phyloP scores from a whole-genome alignment of 2,797 vertebrate species.

The Crypturellus tataupa region DNA sequence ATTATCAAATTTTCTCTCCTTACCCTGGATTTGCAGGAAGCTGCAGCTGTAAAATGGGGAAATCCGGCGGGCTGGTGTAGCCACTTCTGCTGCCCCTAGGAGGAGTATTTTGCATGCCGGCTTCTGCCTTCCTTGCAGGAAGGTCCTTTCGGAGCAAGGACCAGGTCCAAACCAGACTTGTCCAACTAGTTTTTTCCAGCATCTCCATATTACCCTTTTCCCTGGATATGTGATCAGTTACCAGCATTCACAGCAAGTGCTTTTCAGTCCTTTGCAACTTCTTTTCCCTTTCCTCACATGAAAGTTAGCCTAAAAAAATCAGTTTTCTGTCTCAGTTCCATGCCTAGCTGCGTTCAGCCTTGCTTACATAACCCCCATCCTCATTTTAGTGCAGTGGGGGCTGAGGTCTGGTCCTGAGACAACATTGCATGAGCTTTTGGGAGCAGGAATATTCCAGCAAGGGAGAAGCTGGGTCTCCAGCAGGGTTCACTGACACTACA shows the following conservation, averaged over 20 bases:
- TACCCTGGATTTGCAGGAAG: neutral
- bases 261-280: neutral
- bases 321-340: neutral
- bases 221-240: neutral
- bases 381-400: neutral
- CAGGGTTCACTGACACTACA: neutral
- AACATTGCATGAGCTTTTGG: neutral
- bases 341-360: neutral
- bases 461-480: neutral
- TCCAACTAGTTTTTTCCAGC: neutral
- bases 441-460: neutral
- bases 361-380: neutral
- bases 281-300: neutral
- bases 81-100: constrained; percentile 1
- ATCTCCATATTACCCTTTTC: neutral
- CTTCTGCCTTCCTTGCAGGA: neutral
- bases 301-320: constrained; percentile 1
- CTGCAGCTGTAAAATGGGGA: neutral
- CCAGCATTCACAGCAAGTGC: neutral
- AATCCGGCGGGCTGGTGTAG: neutral
- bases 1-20: neutral
- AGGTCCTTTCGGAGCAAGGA: neutral
- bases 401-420: neutral
- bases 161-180: neutral
- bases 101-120: neutral